Evolutionary conservation across 2,797 vertebrate genomes (phyloP), one percentile per base, ranked within the genome.

Genomic region (Spizella passerina): DNA sequence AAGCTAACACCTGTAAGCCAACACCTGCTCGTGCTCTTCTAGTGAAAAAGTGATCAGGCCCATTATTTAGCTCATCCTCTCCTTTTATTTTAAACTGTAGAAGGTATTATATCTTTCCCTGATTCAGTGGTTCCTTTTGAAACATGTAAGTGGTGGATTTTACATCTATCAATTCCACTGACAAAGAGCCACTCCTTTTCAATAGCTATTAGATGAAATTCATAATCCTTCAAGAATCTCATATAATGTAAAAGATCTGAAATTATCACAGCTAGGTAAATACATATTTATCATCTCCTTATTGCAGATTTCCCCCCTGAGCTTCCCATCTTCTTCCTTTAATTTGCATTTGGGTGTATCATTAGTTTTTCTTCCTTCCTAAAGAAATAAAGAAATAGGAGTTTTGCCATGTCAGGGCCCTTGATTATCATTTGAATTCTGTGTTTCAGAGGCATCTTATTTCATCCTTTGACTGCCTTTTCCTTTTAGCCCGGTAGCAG

Each of bases 281-380:
- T 80, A 85, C 73, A 57, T 87, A 87, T 86, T 92, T 89, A 90
- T 75, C 53, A 70, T 55, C 64, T 89, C 27, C n/a, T 83, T 66
- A 60, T 18, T 56, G 83, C 56, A 89, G 59, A 83, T 77, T 90
- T 91, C 24, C 32, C 34, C 50, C 57, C 36, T 81, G 64, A 83
- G 76, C 43, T 57, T 83, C 38, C n/a, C 26, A 77, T 70, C 43
- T 75, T 87, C 66, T 93, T 95, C 53, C 50, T 75, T 71, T 30
- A 86, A 73, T 86, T 92, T 81, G 16, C 10, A 38, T 55, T 46
- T 73, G 78, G 17, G 13, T 79, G 27, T 89, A 84, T 47, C 79
- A 90, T 81, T 75, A 76, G 47, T 87, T 75, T 71, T 85, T 36
- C 14, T 93, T 96, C 90, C 82, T 94, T 92, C 70, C 88, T 91